phyloP scores from a whole-genome alignment of 2,888 invertebrate species.

The Listrodromus nycthemerus region DNA sequence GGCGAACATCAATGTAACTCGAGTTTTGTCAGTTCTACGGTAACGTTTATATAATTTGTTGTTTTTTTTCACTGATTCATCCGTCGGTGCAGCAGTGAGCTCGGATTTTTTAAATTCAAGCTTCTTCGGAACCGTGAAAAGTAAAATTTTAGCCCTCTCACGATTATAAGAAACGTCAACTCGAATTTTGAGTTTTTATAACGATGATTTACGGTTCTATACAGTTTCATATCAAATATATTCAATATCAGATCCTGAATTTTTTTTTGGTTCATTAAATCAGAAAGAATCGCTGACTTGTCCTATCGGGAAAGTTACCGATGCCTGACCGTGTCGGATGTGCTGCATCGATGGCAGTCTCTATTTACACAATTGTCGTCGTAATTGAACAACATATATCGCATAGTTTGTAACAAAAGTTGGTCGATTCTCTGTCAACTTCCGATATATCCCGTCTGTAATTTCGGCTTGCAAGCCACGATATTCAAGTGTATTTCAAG shows the following conservation, averaged over 20 bases:
- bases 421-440: conserved; percentile 5
- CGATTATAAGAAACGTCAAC: neutral
- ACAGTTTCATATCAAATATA: conserved; percentile 2
- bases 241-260: conserved; percentile 6
- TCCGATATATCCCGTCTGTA: neutral
- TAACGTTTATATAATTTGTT: conserved; percentile 11
- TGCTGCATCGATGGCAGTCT: conserved; percentile 17
- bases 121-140: neutral
- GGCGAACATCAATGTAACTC: conserved; percentile 31
- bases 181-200: conserved; percentile 3
- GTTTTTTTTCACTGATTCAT: neutral
- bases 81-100: neutral
- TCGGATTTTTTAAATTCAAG: neutral
- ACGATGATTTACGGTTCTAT: neutral
- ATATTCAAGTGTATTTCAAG: too few relatives aligned
- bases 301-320: neutral
- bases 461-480: neutral
- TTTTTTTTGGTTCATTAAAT: neutral
- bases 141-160: neutral
- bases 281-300: conserved; percentile 17
- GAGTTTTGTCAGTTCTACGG: conserved; percentile 3
- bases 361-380: conserved; percentile 38
- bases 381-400: conserved; percentile 12
- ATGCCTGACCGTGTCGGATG: too few relatives aligned
- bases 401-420: conserved; percentile 11